phyloP scores from a whole-genome alignment of 2,113 vertebrate species.

The Syrrhaptes paradoxus region DNA sequence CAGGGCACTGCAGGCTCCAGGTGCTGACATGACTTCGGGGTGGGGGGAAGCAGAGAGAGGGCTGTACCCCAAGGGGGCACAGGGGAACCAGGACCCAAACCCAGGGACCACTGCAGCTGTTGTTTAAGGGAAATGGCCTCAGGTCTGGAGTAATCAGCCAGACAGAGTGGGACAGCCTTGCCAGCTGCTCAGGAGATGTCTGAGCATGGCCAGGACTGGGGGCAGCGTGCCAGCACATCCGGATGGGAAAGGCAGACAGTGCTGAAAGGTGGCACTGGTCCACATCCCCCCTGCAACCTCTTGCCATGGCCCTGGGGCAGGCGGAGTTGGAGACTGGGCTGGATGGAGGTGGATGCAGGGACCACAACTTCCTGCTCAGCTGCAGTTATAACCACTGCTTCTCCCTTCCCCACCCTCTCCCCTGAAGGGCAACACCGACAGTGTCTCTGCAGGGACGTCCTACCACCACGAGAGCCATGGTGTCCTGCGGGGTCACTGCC shows the following conservation, averaged over 20 bases:
- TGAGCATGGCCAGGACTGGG: not conserved
- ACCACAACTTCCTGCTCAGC: fast-evolving
- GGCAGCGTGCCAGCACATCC: not conserved
- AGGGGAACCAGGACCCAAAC: not conserved
- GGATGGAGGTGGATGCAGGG: fast-evolving
- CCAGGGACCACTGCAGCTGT: fast-evolving
- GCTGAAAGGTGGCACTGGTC: not conserved
- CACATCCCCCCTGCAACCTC: not conserved
- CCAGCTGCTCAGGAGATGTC: not conserved
- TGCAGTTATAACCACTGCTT: not conserved
- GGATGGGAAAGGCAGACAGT: not conserved
- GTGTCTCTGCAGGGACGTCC: not conserved
- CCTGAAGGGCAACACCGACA: not conserved
- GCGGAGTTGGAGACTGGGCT: not conserved
- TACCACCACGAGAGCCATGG: fast-evolving
- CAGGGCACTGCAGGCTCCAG: not conserved
- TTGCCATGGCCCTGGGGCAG: not conserved
- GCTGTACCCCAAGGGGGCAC: fast-evolving
- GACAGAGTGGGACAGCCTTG: fast-evolving
- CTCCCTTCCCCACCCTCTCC: not conserved
- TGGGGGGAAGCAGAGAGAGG: fast-evolving
- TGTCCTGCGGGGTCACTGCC: not conserved
- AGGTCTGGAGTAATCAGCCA: not conserved
- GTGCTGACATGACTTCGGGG: not conserved
- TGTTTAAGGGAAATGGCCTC: not conserved